Percentiles rank a stretch among this genome's conserved stretches.
phyloP scores from a whole-genome alignment of 2,888 invertebrate species.

The Apodemia duryi region DNA sequence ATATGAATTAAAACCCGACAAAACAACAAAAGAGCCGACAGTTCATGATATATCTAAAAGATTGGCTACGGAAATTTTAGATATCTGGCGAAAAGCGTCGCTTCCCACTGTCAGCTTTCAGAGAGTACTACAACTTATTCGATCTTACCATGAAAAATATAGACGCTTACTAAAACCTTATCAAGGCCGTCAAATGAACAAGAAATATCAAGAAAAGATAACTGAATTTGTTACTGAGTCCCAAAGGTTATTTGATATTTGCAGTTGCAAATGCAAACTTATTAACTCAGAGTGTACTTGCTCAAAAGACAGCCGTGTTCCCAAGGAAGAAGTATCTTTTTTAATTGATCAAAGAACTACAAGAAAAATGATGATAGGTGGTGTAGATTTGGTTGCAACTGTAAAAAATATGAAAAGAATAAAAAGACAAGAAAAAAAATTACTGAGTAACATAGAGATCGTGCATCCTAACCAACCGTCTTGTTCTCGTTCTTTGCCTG shows the following conservation, averaged over 20 bases:
- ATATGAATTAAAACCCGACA: not conserved
- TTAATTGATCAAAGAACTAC: too few species aligned
- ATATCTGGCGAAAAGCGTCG: not conserved
- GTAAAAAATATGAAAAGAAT: too few species aligned
- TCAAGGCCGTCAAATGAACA: constrained; percentile 2
- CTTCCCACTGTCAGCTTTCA: not conserved
- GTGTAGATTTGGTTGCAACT: too few species aligned
- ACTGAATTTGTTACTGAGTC: not conserved
- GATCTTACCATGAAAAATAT: not conserved
- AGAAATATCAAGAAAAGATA: not conserved
- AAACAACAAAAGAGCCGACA: constrained; percentile 1
- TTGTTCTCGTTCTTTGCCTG: not conserved
- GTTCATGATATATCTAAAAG: not conserved
- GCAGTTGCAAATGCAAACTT: constrained; percentile 1
- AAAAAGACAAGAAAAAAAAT: not conserved
- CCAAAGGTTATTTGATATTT: not conserved
- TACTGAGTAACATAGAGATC: not conserved
- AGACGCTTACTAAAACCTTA: too few species aligned
- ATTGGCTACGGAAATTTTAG: not conserved
- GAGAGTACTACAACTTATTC: not conserved
- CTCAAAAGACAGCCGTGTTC: too few species aligned
- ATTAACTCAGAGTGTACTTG: not conserved
- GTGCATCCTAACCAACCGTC: not conserved
- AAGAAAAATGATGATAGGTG: too few species aligned
- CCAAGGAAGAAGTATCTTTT: too few species aligned